Evolutionary conservation across 1,140 invertebrate species (phyloP).

Genomic region (Sarcophaga bullata): DNA sequence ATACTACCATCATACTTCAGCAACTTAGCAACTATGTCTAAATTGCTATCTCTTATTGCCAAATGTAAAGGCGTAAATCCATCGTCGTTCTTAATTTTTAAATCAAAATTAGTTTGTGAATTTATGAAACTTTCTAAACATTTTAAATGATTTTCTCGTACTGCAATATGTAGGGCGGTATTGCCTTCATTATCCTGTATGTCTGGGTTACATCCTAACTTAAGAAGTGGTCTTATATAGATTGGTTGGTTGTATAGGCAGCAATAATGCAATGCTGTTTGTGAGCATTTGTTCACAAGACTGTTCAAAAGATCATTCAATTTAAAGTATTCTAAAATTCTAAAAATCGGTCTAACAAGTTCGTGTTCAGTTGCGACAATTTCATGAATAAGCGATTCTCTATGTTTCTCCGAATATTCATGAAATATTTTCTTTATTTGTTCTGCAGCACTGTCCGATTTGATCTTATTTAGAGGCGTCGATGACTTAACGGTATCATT

Average conservation of each 20-base stretch:
- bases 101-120: constrained; percentile 48
- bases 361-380: constrained; percentile 57
- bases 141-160: constrained; percentile 61
- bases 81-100: constrained; percentile 64
- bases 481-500: constrained; percentile 13
- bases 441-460: constrained; percentile 26
- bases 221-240: constrained; percentile 59
- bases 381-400: constrained; percentile 58
- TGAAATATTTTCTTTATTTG: constrained; percentile 51
- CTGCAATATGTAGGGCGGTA: constrained; percentile 69
- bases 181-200: constrained; percentile 66
- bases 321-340: constrained; percentile 56
- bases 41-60: constrained; percentile 67
- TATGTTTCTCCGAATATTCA: constrained; percentile 52
- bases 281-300: constrained; percentile 54
- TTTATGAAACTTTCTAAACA: constrained; percentile 59
- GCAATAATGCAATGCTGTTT: constrained; percentile 69
- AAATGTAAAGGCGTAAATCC: constrained; percentile 69
- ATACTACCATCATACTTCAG: constrained; percentile 66
- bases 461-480: background rate
- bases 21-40: constrained; percentile 66
- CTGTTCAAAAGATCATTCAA: constrained; percentile 53
- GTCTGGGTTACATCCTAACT: constrained; percentile 68
- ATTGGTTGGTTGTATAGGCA: constrained; percentile 65
- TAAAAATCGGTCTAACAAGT: constrained; percentile 52